Base-by-base conservation (phyloP, 2,888 invertebrate species). In the Dusona sp. region DNA sequence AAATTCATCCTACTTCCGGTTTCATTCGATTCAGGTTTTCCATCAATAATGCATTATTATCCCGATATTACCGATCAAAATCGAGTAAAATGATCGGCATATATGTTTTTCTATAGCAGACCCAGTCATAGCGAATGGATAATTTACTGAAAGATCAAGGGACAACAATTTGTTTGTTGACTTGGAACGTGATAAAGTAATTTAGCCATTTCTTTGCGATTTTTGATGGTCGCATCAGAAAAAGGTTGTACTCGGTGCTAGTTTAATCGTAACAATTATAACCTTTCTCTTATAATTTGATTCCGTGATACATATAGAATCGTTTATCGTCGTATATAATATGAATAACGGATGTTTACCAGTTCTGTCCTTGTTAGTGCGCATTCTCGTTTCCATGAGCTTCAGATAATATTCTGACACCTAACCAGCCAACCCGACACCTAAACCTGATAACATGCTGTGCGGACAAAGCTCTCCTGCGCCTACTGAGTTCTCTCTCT, bases 401-500 rank as follows among this genome's bases (percentile, higher is more conserved):
- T 84, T 57, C 74, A 82, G 86, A 86, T 86, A 86, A 84, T 86
- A 86, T 86, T 81, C 86, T 73, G 86, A 86, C 86, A 81, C 74
- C 74, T 86, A 84, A 84, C 86, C 84, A 84, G 84, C 81, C 74
- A 86, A 82, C 70, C 81, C 84, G 84, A 86, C 86, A 86, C 86
- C 86, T 84, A 81, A 81, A 75, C 78, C 81, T 73, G 84, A 86
- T 84, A 86, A 84, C 86, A 68, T 54, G 78, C 73, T 67, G 61
- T 36, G 74, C 48, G 64, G 22, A 79, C 70, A 48, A 79, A 64
- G 64, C 29, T 79, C 61, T 79, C 65, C 11, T 33, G 70, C 54
- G 65, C 45, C 48, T 25, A 68, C 29, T 51, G 68, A 68, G 42
- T 75, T 36, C 67, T 85, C 75, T 22, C 61, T 42, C 57, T 81